These are phyloP conservation scores for Amazona finschi DNA, from an alignment of 2,797 vertebrate species.

Conservation along the genomic window DNA sequence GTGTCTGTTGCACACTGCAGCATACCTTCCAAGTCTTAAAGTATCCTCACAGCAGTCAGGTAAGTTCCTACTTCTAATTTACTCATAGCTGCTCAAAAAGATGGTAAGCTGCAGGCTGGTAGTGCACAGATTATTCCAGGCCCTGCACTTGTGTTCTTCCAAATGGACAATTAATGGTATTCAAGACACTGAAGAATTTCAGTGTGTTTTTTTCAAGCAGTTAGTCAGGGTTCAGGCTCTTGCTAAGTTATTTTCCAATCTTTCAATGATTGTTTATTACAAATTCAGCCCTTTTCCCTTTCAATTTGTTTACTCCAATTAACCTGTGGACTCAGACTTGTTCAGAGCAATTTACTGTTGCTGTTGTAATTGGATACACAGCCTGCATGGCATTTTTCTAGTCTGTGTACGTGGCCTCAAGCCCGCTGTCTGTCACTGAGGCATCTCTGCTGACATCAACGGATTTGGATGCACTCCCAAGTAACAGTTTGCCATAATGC, in stretches of 20 bases:
- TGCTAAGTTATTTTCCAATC: neutral
- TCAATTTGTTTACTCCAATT: neutral
- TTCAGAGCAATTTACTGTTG: neutral
- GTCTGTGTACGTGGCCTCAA: neutral
- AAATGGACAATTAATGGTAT: neutral
- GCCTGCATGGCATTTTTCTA: neutral
- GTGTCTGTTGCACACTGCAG: neutral
- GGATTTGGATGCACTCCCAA: neutral
- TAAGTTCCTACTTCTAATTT: neutral
- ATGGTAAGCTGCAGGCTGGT: neutral
- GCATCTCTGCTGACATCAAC: neutral
- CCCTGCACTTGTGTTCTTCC: neutral
- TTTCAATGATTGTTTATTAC: neutral
- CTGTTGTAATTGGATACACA: neutral
- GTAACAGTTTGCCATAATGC: neutral
- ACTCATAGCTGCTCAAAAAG: neutral
- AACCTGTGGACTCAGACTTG: neutral
- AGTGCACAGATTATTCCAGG: neutral
- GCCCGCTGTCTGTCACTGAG: neutral
- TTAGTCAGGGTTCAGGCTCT: neutral
- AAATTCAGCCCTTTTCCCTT: neutral
- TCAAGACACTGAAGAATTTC: neutral
- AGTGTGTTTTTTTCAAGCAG: neutral
- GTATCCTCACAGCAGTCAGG: neutral
- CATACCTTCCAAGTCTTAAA: neutral